Evolutionary conservation across 2,113 vertebrate genomes (phyloP).

Genomic region (Aptenodytes patagonicus): DNA sequence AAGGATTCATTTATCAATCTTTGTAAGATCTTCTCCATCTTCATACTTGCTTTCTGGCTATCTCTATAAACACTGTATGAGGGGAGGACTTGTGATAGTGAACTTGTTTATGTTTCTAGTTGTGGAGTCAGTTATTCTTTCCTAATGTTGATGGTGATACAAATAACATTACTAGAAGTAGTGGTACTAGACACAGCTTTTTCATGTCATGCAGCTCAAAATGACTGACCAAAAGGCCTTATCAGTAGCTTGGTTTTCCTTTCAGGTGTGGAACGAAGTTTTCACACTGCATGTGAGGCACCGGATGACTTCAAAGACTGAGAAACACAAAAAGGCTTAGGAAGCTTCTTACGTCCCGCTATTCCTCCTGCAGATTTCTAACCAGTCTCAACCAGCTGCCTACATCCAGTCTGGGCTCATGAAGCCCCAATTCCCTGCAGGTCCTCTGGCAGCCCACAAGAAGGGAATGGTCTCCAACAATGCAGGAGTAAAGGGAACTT

Average conservation of each 20-base stretch:
- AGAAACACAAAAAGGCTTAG: constrained; percentile 47
- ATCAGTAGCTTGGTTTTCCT: constrained; percentile 3
- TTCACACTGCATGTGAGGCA: background rate
- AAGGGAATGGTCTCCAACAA: constrained; percentile 45
- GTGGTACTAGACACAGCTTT: background rate
- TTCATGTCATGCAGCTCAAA: background rate
- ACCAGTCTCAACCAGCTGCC: constrained; percentile 35
- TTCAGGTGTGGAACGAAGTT: constrained; percentile 12
- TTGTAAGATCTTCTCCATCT: background rate
- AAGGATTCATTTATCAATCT: background rate
- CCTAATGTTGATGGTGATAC: background rate
- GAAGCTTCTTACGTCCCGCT: background rate
- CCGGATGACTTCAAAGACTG: constrained; percentile 23
- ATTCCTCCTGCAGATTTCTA: constrained; percentile 32
- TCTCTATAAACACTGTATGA: background rate
- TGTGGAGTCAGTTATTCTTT: background rate
- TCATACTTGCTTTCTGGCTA: background rate
- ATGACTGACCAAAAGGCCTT: background rate
- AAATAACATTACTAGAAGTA: background rate
- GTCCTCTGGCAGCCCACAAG: constrained; percentile 40
- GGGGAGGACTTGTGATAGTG: background rate
- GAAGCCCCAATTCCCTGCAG: constrained; percentile 22
- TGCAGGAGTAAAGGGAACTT: constrained; percentile 41
- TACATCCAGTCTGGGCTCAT: constrained; percentile 11
- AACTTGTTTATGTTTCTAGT: background rate